Percentiles rank a stretch among this genome's conserved stretches.
These are phyloP conservation scores for Nudaria mundana DNA, from an alignment of 2,888 invertebrate species.

Conservation along the genomic window DNA sequence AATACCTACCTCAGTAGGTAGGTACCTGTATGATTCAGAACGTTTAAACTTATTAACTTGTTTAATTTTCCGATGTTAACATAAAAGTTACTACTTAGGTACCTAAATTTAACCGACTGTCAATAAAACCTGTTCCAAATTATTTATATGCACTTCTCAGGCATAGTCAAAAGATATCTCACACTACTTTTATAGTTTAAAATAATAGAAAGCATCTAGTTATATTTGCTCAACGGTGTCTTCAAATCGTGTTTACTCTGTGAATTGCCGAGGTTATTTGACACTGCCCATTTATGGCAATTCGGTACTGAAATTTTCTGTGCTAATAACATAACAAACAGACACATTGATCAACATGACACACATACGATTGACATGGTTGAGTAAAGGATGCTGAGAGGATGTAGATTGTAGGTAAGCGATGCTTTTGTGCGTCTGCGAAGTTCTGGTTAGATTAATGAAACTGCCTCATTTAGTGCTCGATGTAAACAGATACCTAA, in stretches of 20 bases:
- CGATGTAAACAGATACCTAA: no score
- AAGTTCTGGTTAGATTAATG: no score
- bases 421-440: no score
- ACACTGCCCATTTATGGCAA: constrained; percentile 48
- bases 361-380: constrained; percentile 21
- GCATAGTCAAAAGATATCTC: neutral
- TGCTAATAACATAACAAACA: constrained; percentile 35
- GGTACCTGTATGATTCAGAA: no score
- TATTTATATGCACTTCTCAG: neutral
- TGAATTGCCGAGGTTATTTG: constrained; percentile 37
- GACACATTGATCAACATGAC: constrained; percentile 29
- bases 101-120: no score
- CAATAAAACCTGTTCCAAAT: no score
- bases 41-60: no score
- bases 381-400: neutral
- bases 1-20: no score
- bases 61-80: no score
- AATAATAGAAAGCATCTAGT: constrained; percentile 10
- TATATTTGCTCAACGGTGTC: constrained; percentile 11
- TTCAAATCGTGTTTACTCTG: constrained; percentile 1
- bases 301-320: constrained; percentile 43
- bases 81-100: no score
- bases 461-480: no score
- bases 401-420: no score
- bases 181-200: constrained; percentile 2